These are phyloP conservation scores for Hyposoter didymator DNA, from an alignment of 2,888 invertebrate genomes.

Conservation along the genomic window DNA sequence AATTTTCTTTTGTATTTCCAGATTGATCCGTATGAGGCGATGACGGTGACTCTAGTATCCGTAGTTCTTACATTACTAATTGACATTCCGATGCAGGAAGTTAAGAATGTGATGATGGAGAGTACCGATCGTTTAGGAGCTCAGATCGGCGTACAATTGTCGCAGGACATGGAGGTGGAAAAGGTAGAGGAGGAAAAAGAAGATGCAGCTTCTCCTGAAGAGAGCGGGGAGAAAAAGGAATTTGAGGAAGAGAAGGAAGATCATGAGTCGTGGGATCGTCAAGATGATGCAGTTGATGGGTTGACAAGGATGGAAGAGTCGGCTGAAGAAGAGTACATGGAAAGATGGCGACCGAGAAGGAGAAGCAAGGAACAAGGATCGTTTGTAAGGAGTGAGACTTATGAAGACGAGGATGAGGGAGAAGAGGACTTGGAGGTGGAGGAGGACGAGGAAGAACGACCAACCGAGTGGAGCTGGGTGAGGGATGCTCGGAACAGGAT, in stretches of 20 bases:
- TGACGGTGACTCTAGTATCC: constrained; percentile 85
- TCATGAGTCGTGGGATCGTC: constrained; percentile 7
- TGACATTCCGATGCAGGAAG: constrained; percentile 88
- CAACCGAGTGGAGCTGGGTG: constrained; percentile 54
- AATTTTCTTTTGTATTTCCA: constrained; percentile 78
- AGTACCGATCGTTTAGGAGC: constrained; percentile 73
- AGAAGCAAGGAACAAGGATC: constrained; percentile 66
- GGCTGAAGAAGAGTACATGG: constrained; percentile 55
- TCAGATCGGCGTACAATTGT: constrained; percentile 35
- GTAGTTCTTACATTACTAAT: constrained; percentile 87
- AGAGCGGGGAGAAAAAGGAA: constrained; percentile 40
- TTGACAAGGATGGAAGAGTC: constrained; percentile 60
- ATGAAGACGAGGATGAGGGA: constrained; percentile 68
- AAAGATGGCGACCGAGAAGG: constrained; percentile 51
- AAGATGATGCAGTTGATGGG: constrained; percentile 35
- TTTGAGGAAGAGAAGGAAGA: constrained; percentile 31
- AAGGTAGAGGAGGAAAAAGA: not conserved
- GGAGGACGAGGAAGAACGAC: constrained; percentile 43
- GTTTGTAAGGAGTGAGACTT: constrained; percentile 68
- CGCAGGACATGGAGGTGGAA: constrained; percentile 26
- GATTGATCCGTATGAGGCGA: constrained; percentile 87
- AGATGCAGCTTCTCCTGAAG: not conserved
- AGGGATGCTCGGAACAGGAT: constrained; percentile 42
- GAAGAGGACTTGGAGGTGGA: constrained; percentile 40
- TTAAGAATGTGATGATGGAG: constrained; percentile 84